Evolutionary conservation across 2,797 vertebrate species (phyloP).

Genomic region (Pantherophis vulpinus): DNA sequence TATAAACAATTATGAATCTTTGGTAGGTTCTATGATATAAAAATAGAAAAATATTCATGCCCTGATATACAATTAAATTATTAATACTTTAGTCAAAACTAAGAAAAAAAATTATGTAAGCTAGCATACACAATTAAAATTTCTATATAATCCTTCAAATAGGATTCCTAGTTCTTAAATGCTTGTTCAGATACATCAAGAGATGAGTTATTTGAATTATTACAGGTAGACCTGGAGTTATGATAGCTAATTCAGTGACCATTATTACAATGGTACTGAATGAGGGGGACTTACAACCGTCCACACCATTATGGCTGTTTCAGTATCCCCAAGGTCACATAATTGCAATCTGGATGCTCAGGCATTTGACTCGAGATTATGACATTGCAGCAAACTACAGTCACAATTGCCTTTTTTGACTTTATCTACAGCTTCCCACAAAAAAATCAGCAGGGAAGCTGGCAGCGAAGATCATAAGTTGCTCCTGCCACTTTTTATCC

Average conservation of each 20-base stretch:
- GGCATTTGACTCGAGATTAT: neutral
- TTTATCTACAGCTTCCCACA: neutral
- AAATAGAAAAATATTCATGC: neutral
- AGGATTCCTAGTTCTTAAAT: neutral
- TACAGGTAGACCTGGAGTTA: neutral
- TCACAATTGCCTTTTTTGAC: neutral
- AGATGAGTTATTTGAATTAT: neutral
- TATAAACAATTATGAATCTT: neutral
- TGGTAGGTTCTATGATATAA: neutral
- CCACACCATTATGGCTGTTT: neutral
- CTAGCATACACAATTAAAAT: neutral
- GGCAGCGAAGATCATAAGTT: neutral
- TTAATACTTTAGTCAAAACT: neutral
- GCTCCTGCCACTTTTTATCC: neutral
- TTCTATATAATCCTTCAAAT: neutral
- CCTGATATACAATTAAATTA: neutral
- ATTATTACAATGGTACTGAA: neutral
- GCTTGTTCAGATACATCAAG: neutral
- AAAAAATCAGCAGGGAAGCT: neutral
- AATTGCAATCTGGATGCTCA: neutral
- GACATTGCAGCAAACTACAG: neutral
- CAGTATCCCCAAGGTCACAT: neutral
- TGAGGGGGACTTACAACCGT: neutral
- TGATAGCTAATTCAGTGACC: neutral
- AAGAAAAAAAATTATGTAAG: neutral